Conservation (phyloP, 2,113 vertebrate genomes). For the Ceyx cyanopectus region DNA sequence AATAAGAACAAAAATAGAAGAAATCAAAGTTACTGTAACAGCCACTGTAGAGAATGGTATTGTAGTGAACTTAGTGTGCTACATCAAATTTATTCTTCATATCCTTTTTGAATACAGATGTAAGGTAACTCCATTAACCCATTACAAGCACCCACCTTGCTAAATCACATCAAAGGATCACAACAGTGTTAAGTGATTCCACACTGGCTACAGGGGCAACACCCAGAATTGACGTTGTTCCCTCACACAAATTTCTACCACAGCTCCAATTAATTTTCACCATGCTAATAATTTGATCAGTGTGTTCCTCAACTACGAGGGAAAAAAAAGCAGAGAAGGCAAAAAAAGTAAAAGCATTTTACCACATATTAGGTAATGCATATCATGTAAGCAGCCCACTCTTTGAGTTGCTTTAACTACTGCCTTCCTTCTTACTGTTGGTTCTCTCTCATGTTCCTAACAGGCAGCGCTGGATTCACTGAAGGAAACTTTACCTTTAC, state of each 20-base stretch:
- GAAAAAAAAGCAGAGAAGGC: too few relatives aligned
- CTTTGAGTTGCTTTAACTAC: neutral
- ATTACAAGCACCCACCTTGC: neutral
- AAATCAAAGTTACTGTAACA: neutral
- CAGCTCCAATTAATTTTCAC: neutral
- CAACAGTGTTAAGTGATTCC: neutral
- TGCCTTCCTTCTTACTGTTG: neutral
- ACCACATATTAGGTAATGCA: fast-evolving
- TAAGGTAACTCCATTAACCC: neutral
- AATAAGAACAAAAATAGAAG: neutral
- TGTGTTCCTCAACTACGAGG: neutral
- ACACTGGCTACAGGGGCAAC: neutral
- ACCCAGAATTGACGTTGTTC: neutral
- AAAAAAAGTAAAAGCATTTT: neutral
- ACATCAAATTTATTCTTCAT: neutral
- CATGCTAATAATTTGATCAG: neutral
- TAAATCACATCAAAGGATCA: neutral
- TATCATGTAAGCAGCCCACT: neutral
- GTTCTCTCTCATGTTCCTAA: neutral
- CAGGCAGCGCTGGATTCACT: neutral
- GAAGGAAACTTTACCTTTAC: neutral
- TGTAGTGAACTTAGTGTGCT: neutral
- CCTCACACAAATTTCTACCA: neutral
- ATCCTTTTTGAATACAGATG: neutral
- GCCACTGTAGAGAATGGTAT: neutral